These are phyloP conservation scores for Chaenogobius annularis DNA, from an alignment of 2,113 vertebrate species.

Conservation along the genomic window DNA sequence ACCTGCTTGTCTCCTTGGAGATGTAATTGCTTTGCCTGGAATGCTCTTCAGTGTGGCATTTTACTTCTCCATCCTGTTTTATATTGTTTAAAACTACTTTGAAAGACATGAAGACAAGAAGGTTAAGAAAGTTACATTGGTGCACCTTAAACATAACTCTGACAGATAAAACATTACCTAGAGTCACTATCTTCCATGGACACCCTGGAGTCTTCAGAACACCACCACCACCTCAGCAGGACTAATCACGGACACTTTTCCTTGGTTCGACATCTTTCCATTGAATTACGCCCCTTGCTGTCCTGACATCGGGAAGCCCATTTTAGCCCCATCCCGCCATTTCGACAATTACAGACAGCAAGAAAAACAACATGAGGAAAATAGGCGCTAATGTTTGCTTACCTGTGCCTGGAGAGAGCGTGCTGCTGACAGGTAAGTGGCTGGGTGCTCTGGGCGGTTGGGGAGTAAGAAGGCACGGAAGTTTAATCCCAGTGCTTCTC, in stretches of 20 bases:
- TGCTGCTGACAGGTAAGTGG: slow-evolving; percentile 11
- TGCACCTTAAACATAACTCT: neutral
- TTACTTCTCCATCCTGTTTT: too few species aligned
- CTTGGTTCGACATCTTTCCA: neutral
- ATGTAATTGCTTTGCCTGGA: too few species aligned
- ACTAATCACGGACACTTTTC: neutral
- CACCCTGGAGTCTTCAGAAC: neutral
- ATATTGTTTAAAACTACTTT: too few species aligned
- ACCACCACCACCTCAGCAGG: neutral
- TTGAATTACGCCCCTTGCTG: neutral
- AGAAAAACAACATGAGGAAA: slow-evolving; percentile 23
- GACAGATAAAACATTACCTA: neutral
- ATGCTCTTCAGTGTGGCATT: too few species aligned
- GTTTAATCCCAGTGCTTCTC: slow-evolving; percentile 34
- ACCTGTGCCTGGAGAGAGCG: slow-evolving; percentile 13
- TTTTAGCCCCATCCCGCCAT: slow-evolving; percentile 8
- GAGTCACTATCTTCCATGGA: neutral
- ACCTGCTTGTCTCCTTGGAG: too few species aligned
- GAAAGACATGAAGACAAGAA: too few species aligned
- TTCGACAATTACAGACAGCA: slow-evolving; percentile 18
- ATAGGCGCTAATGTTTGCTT: slow-evolving; percentile 14
- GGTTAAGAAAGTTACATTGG: too few species aligned
- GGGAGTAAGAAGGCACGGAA: slow-evolving; percentile 16
- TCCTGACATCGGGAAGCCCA: neutral
- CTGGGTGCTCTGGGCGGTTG: neutral